Base-by-base conservation (phyloP, 30 jellyfish, hydroid and myxozoan species). In the Pseudorhiza aurosa region DNA sequence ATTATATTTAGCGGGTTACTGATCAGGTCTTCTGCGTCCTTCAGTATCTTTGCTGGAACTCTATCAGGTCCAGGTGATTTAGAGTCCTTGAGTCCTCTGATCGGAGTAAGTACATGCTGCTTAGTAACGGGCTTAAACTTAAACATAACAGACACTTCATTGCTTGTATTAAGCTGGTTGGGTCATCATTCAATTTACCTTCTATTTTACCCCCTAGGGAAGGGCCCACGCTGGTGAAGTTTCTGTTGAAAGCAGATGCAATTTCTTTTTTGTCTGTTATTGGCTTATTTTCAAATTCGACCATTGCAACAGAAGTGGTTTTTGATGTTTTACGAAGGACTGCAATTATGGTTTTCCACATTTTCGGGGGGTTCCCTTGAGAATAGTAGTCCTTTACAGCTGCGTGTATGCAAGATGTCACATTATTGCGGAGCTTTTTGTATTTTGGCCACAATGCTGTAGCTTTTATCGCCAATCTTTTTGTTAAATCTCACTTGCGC, bases 181-280 rank as follows among this genome's bases (percentile, higher is more conserved):
- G n/a, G n/a, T n/a, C n/a, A 19, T 9, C 31, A 6, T 11, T 44
- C 31, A 68, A 39, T 44, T 68, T 40, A 44, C 21, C 31, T 28
- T 29, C 37, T 4, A 65, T 65, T 65, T 36, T 29, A 22, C 60
- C 22, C 5, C 29, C 60, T 37, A 31, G 8, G 30, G 83, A 72
- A 43, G 19, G 86, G 86, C 62, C 86, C 56, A 47, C 59, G 51
- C 19, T 72, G 19, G 28, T 72, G 45, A 72, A 72, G 2, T 72
- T 39, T 28, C 35, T 43, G 36, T 72, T 72, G 68, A 53, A 53
- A 72, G 75, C 86, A 72, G 74, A 72, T 18, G 63, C 74, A 8
- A 72, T 28, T 72, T 72, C 72, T 72, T 72, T 43, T 33, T 72
- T 72, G 35, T 72, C 86, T 72, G 86, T 72, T 47, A 72, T 44